Evolutionary conservation across 2,888 invertebrate genomes (phyloP).

Genomic region (Campaea margaritaria): DNA sequence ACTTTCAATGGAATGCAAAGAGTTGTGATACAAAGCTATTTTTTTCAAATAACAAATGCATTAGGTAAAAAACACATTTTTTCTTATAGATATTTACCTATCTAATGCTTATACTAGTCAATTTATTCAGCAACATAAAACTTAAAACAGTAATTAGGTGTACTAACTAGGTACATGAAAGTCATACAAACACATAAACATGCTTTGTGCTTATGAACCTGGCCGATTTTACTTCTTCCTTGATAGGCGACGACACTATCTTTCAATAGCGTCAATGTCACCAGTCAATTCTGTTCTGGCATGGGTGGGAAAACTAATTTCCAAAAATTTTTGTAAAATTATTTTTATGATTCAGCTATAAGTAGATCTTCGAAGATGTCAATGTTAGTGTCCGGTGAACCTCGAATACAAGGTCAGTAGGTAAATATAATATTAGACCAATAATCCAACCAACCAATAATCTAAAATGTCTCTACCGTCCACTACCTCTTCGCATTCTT

Average conservation of each 20-base stretch:
- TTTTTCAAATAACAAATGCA: no score
- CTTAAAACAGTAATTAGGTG: no score
- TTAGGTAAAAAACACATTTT: no score
- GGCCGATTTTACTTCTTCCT: neutral
- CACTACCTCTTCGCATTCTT: no score
- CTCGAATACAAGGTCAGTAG: constrained; percentile 51
- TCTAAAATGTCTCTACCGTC: no score
- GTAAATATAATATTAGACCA: no score
- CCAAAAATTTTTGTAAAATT: constrained; percentile 36
- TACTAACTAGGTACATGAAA: no score
- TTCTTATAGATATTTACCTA: no score
- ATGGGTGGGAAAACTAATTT: constrained; percentile 16
- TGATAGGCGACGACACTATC: neutral
- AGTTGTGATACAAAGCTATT: constrained; percentile 8
- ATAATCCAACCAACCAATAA: no score
- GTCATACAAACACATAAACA: no score
- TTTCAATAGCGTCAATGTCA: constrained; percentile 15
- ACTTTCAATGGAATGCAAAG: neutral
- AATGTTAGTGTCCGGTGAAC: constrained; percentile 42
- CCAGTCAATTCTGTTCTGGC: constrained; percentile 31
- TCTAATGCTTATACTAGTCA: no score
- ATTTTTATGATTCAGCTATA: constrained; percentile 10
- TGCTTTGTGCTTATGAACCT: neutral
- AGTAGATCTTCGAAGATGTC: constrained; percentile 46
- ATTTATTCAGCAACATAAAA: no score